These are phyloP conservation scores for Enteromius paludinosus DNA, from an alignment of 2,797 vertebrate genomes.

Conservation along the genomic window DNA sequence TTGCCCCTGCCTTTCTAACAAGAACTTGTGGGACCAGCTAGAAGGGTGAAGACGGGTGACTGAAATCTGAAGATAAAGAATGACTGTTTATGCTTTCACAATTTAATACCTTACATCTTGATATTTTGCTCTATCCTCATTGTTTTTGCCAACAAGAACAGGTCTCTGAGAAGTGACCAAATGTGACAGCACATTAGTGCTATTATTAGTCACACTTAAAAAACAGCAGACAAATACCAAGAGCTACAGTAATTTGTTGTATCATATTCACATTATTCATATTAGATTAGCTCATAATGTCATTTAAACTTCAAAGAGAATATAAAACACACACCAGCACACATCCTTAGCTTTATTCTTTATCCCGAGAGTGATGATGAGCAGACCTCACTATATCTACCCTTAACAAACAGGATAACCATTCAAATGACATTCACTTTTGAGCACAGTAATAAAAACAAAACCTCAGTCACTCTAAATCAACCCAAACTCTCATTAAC, in stretches of 20 bases:
- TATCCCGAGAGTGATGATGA: constrained; percentile 33
- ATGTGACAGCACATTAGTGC: constrained; percentile 25
- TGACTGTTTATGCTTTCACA: constrained; percentile 3
- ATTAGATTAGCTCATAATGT: constrained; percentile 54
- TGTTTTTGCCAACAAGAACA: not conserved
- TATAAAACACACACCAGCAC: constrained; percentile 6
- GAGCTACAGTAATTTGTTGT: constrained; percentile 31
- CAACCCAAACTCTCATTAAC: constrained; percentile 9
- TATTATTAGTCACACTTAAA: constrained; percentile 36
- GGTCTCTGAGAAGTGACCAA: not conserved
- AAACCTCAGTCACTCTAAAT: not conserved
- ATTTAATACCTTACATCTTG: constrained; percentile 6
- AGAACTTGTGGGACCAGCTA: constrained; percentile 37
- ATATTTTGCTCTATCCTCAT: not conserved
- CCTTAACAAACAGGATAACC: constrained; percentile 18
- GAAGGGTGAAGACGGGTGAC: constrained; percentile 7
- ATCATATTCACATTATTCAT: constrained; percentile 48
- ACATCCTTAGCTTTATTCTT: not conserved
- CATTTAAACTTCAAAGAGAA: constrained; percentile 25
- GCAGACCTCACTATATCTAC: constrained; percentile 35
- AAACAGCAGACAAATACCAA: constrained; percentile 48
- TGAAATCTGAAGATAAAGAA: not conserved
- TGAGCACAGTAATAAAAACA: constrained; percentile 25
- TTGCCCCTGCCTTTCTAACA: constrained; percentile 20
- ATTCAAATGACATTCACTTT: constrained; percentile 15